Percentiles rank a stretch among this genome's conserved stretches.
Conservation (phyloP, 2,797 vertebrate species). For the Ptychobarbus kaznakovi region DNA sequence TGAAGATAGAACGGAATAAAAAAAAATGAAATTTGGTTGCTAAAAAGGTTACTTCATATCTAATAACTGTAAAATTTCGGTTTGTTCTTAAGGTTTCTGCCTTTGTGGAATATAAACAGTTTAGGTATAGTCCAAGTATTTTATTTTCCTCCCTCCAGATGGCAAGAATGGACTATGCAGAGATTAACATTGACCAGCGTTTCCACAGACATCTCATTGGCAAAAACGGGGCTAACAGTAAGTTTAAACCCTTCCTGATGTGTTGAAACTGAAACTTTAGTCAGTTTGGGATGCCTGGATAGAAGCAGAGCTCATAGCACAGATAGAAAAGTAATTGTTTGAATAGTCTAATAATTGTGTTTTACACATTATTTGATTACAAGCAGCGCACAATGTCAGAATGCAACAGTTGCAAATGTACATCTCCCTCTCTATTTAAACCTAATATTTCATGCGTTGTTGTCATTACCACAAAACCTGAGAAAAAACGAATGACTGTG, state of each 20-base stretch:
- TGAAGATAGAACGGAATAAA: neutral
- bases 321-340: neutral
- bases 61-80: neutral
- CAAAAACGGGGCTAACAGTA: conserved; percentile 84
- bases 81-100: neutral
- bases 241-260: conserved; percentile 61
- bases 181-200: conserved; percentile 82
- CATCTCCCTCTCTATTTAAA: neutral
- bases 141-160: conserved; percentile 68
- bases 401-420: conserved; percentile 12
- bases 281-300: neutral
- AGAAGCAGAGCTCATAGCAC: neutral
- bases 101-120: neutral
- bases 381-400: neutral
- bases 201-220: conserved; percentile 84
- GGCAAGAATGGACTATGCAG: conserved; percentile 84
- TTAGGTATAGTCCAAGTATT: neutral
- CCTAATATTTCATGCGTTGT: neutral
- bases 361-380: neutral
- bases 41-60: neutral
- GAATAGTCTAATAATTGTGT: conserved; percentile 24
- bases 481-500: neutral
- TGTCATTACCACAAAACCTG: neutral
- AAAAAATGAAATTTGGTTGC: neutral
- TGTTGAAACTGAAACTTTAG: neutral